A percentile compares a stretch with the other conserved stretches of the same genome.
Conservation (phyloP, 2,113 vertebrate genomes). For the Siniperca knerii region DNA sequence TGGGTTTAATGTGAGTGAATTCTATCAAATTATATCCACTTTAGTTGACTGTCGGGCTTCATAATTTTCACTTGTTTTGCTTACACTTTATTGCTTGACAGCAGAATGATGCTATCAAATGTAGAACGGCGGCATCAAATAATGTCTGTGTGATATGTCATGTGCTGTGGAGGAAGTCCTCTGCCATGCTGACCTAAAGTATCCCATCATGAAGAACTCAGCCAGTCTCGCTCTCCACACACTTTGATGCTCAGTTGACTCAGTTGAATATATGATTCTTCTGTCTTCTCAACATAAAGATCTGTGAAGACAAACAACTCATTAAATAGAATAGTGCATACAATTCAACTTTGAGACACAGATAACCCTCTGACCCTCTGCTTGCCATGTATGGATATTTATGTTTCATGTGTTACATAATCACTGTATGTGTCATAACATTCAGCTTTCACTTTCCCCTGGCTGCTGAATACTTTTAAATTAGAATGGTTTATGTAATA, state of each 20-base stretch:
- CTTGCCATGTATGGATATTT: slow-evolving; percentile 53
- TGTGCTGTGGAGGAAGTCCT: slow-evolving; percentile 47
- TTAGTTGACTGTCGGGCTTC: slow-evolving; percentile 24
- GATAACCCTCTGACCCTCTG: neutral
- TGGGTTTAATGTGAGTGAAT: slow-evolving; percentile 21
- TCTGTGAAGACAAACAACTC: slow-evolving; percentile 68
- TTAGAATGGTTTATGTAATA: slow-evolving; percentile 57
- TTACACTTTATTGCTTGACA: slow-evolving; percentile 34
- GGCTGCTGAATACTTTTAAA: slow-evolving; percentile 37
- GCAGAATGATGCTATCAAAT: slow-evolving; percentile 49
- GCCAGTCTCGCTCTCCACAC: slow-evolving; percentile 35
- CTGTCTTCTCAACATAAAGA: slow-evolving; percentile 54
- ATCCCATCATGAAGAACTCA: slow-evolving; percentile 60
- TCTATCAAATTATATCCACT: slow-evolving; percentile 23
- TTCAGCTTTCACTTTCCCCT: slow-evolving; percentile 24
- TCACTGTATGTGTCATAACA: slow-evolving; percentile 52
- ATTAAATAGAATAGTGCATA: slow-evolving; percentile 22
- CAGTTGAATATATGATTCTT: slow-evolving; percentile 31
- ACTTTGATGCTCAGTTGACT: slow-evolving; percentile 23
- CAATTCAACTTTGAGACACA: slow-evolving; percentile 10
- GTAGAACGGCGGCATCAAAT: slow-evolving; percentile 12
- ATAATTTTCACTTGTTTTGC: slow-evolving; percentile 40
- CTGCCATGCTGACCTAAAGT: slow-evolving; percentile 33
- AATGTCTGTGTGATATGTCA: slow-evolving; percentile 37
- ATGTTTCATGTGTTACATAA: slow-evolving; percentile 56